Base-by-base conservation (phyloP, 2,888 invertebrate species). In the Microdon myrmicae region DNA sequence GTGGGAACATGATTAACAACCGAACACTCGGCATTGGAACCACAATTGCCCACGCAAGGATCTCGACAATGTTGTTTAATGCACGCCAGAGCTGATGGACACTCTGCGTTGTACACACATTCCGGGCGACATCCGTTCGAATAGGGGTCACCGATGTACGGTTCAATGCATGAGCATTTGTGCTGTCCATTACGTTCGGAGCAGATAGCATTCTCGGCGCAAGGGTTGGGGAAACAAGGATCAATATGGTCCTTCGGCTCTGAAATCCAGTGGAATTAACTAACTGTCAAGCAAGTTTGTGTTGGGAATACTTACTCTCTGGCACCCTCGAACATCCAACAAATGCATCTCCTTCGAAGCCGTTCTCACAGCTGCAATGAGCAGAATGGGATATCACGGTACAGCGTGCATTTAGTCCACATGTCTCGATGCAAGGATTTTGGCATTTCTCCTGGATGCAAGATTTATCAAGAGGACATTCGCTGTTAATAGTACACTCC, bases 111-210 rank as follows among this genome's bases (percentile, higher is more conserved):
- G 67, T 87, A 86, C 7, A 88, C 85, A 77, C 94, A 94, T 80
- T 94, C 94, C 2, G 93, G 93, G 66, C 89, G 84, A 73, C 94
- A 94, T 20, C 92, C 92, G 10, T 90, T 88, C 9, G 86, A 85
- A 74, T 92, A 93, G 3, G 93, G 92, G 81, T 94, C 91, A 5
- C 94, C 94, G 64, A 90, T 87, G 72, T 92, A 92, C 3, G 92
- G 92, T 53, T 92, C 90, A 73, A 94, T 90, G 73, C 94, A 94
- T n/a, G 84, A 83, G 75, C 94, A 94, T 69, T 87, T 85, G 0
- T 89, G 87, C 17, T 83, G 81, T 10, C 87, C 87, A 70, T 89
- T 87, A 2, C 85, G 81, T 17, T 86, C 85, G 0, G 85, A 84
- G 73, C 94, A 94, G 53, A 90, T 83, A 0, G 94, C 88, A 73